Conservation (phyloP, 2,113 vertebrate genomes). For the Coracopsis vasa region DNA sequence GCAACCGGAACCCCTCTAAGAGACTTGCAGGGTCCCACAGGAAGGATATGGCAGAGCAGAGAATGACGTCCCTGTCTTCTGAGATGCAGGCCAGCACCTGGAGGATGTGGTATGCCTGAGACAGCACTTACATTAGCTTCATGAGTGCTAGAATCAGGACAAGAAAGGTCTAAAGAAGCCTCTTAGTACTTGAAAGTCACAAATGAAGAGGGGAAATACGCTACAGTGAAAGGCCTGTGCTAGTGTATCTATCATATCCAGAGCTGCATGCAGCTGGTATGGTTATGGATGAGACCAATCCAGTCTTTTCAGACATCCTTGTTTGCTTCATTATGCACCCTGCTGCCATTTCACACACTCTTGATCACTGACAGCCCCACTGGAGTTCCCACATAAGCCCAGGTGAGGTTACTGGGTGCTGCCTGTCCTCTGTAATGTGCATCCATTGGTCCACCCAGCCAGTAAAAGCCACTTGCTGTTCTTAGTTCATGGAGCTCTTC, state of each 20-base stretch:
- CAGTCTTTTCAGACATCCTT: background rate
- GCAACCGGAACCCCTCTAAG: background rate
- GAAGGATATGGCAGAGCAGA: background rate
- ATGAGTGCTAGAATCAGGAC: background rate
- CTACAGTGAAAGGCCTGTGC: background rate
- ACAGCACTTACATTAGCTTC: background rate
- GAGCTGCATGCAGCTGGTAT: background rate
- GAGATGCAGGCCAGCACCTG: background rate
- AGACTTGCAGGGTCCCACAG: background rate
- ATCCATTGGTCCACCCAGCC: background rate
- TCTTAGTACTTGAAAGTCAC: background rate
- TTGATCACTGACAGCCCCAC: background rate
- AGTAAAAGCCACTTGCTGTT: background rate
- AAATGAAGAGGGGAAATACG: background rate
- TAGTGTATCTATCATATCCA: background rate
- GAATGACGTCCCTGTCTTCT: background rate
- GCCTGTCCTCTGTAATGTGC: background rate
- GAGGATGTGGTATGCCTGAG: background rate
- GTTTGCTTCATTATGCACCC: background rate
- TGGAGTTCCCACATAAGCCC: background rate
- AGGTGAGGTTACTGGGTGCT: background rate
- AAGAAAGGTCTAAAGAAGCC: background rate
- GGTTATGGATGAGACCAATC: accelerated
- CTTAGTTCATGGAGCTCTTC: background rate
- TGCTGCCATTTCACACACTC: background rate